Evolutionary conservation across 2,797 vertebrate genomes (phyloP), one percentile per base, ranked within the genome.

Genomic region (Salmo trutta): DNA sequence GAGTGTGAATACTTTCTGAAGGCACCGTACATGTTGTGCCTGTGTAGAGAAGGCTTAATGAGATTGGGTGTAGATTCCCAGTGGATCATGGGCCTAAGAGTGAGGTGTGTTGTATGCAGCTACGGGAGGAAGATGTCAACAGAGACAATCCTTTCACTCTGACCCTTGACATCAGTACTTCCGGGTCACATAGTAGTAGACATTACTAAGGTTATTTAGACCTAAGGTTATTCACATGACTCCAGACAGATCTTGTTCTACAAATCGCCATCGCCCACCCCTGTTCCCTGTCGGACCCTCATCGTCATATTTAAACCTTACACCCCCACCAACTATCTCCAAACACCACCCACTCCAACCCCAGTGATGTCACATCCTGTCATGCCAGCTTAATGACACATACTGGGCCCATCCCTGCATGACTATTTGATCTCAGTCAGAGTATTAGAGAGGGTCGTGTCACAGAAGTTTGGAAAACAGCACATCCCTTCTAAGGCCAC

Each of bases 101-200:
- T 80, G 77, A 89, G 87, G 59, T 62, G 29, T 67, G 29, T 85
- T 88, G 90, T 86, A 85, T 90, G 87, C 86, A 88, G 85, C 88
- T 82, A 80, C 4, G 85, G 85, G 84, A 80, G 83, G 84, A 78
- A 83, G 87, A 85, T 88, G 87, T 91, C 86, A 91, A 91, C 90
- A 90, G 82, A 86, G 84, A 80, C 75, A 15, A 84, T 89, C 85
- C 85, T 89, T 84, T 85, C 82, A 87, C 82, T 88, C 91, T 75
- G 81, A 90, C 88, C 82, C 76, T 76, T 93, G 90, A 93, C 90
- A 89, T 71, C 77, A 89, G 83, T 78, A 87, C 87, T 93, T 93
- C 91, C 91, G 88, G 92, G 91, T 91, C 87, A 31, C 76, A 89
- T 87, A 82, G 77, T 76, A 85, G 87, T 87, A 86, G 86, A 62